A percentile compares a stretch with the other conserved stretches of the same genome.
phyloP scores from a whole-genome alignment of 2,113 vertebrate genomes.

The Eulacestoma nigropectus region DNA sequence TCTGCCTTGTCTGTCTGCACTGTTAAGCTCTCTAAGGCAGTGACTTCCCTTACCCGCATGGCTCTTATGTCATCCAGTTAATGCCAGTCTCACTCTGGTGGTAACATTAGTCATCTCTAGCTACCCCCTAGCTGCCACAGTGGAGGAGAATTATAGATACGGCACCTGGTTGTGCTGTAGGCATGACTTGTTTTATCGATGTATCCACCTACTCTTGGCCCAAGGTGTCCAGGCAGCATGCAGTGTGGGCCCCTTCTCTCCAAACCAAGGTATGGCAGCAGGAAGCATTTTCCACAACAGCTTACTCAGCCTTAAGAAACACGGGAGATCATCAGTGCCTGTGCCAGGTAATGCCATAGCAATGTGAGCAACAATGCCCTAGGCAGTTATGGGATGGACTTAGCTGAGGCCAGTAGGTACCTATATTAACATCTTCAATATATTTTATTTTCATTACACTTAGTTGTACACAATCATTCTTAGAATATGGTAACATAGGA shows the following conservation, averaged over 20 bases:
- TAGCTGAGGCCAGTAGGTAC: background rate
- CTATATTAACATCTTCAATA: background rate
- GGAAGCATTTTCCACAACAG: background rate
- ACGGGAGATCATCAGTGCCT: background rate
- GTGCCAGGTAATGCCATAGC: background rate
- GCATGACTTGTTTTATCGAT: background rate
- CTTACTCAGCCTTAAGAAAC: background rate
- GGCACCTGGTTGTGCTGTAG: background rate
- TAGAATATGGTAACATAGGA: background rate
- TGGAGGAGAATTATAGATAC: background rate
- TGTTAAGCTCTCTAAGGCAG: background rate
- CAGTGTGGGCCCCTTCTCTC: background rate
- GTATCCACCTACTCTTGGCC: background rate
- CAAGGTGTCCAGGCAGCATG: background rate
- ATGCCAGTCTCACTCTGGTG: background rate
- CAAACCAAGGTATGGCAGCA: background rate
- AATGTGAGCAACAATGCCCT: background rate
- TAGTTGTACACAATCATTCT: background rate
- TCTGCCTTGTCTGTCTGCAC: background rate
- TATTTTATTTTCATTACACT: background rate
- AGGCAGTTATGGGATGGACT: background rate
- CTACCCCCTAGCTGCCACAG: background rate
- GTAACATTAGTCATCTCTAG: background rate
- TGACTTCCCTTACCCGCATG: background rate
- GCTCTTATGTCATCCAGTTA: background rate